These are phyloP conservation scores for Agrilus planipennis DNA, from an alignment of 1,140 invertebrate species.

Conservation along the genomic window DNA sequence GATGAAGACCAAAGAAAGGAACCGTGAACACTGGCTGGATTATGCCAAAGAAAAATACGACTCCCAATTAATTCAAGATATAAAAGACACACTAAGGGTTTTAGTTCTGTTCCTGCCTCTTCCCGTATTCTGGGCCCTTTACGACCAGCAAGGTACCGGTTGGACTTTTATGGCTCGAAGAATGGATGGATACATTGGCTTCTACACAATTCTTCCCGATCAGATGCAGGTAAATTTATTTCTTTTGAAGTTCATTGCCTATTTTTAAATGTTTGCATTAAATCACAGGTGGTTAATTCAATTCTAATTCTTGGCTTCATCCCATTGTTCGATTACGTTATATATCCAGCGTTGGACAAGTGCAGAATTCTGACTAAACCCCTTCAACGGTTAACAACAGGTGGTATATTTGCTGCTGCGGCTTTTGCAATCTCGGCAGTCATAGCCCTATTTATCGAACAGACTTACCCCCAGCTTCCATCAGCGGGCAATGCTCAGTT, in stretches of 20 bases:
- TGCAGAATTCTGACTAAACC: conserved; percentile 50
- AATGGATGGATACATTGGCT: conserved; percentile 73
- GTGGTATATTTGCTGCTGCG: conserved; percentile 69
- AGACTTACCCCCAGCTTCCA: conserved; percentile 54
- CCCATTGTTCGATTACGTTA: conserved; percentile 66
- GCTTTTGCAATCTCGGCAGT: conserved; percentile 78
- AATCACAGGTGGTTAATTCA: conserved; percentile 79
- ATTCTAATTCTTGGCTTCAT: conserved; percentile 76
- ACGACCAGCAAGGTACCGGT: conserved; percentile 80
- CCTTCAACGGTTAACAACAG: conserved; percentile 64
- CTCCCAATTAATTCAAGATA: conserved; percentile 53
- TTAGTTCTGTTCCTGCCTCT: conserved; percentile 69
- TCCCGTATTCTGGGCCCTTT: conserved; percentile 83
- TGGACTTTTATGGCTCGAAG: conserved; percentile 91
- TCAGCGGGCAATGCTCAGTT: conserved; percentile 46
- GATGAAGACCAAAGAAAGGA: conserved; percentile 37
- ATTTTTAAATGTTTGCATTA: conserved; percentile 17
- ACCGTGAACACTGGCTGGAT: conserved; percentile 67
- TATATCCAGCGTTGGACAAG: conserved; percentile 46
- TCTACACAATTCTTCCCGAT: conserved; percentile 65
- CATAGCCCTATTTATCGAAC: conserved; percentile 35
- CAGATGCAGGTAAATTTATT: too few relatives aligned
- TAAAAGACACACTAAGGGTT: conserved; percentile 60
- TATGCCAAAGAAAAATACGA: conserved; percentile 66
- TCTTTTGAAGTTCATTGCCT: not conserved